Conservation (phyloP, 2,888 invertebrate species). For the Aporophyla nigra region DNA sequence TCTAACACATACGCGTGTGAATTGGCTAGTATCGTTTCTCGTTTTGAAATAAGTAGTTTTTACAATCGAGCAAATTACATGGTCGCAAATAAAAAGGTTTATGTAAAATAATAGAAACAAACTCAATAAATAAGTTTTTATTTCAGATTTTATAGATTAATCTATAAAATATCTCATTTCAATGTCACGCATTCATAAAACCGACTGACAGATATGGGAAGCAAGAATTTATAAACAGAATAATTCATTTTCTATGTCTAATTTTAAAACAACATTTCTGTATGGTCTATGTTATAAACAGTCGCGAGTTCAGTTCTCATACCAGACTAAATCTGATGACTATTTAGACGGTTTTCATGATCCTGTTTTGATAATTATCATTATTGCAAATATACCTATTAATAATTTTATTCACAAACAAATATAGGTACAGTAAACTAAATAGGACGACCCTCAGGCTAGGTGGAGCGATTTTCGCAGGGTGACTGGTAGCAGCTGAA, state of each 20-base stretch:
- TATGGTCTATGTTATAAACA: slow-evolving; percentile 60
- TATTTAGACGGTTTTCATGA: not conserved
- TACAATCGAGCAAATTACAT: not conserved
- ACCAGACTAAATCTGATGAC: not conserved
- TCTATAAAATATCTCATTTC: not conserved
- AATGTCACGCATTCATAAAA: slow-evolving; percentile 2
- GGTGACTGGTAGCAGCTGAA: too few relatives aligned
- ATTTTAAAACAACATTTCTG: slow-evolving; percentile 44
- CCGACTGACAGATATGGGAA: slow-evolving; percentile 7
- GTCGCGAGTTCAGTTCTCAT: slow-evolving; percentile 18
- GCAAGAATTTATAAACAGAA: slow-evolving; percentile 27
- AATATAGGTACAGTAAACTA: not conserved
- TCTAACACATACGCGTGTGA: not conserved
- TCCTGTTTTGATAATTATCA: not conserved
- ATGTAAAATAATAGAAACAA: not conserved
- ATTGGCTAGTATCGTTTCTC: not conserved
- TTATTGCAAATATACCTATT: not conserved
- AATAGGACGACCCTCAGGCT: too few relatives aligned
- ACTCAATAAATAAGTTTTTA: too few relatives aligned
- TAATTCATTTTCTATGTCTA: slow-evolving; percentile 49
- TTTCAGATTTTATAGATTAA: not conserved
- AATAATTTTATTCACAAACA: not conserved
- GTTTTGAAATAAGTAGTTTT: not conserved
- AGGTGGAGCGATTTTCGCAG: too few relatives aligned
- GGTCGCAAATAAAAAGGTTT: not conserved